Base-by-base conservation (phyloP, 1,140 invertebrate species). In the Dysdera silvatica region DNA sequence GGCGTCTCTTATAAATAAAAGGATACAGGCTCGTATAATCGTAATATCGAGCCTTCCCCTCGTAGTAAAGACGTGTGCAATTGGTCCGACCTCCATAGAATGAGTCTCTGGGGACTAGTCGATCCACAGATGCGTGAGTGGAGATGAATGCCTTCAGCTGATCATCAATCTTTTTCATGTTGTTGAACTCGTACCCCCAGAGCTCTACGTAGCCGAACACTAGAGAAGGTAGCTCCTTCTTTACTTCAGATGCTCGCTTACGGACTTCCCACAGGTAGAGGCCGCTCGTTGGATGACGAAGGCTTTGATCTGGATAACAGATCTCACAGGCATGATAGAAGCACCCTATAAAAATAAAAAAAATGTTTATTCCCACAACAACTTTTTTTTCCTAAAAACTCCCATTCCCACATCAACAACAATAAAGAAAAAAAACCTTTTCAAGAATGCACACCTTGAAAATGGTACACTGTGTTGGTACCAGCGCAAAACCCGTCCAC, bases 11-110 rank as follows among this genome's bases (percentile, higher is more conserved):
- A n/a, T n/a, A n/a, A n/a, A n/a, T 37, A 18, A 28, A 54, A 29
- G 52, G 61, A 37, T 63, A 63, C 3, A 63, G 40, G 5, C 24
- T 32, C 26, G 52, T 63, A 37, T 55, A 63, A 23, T 56, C 61
- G 18, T 55, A 7, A 31, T 63, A 63, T 55, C 41, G 45, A 10
- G 33, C 33, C 10, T 54, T 26, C 24, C 52, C 52, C 8, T 54
- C 52, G 26, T 54, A 12, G 28, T 7, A 54, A 2, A 54, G n/a
- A 37, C 40, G 35, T 2, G 40, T 2, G 3, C 18, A 31, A 37
- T 54, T 37, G 6, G 33, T 54, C 4, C 52, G n/a, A 4, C 52
- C 52, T 6, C 52, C 52, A 24, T 7, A 54, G 20, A 54, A 54
- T 4, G 52, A 8, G 12, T 54, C 52, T 10, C 18, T n/a, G 14